phyloP scores from a whole-genome alignment of 2,113 vertebrate genomes.

The Paralichthys olivaceus region DNA sequence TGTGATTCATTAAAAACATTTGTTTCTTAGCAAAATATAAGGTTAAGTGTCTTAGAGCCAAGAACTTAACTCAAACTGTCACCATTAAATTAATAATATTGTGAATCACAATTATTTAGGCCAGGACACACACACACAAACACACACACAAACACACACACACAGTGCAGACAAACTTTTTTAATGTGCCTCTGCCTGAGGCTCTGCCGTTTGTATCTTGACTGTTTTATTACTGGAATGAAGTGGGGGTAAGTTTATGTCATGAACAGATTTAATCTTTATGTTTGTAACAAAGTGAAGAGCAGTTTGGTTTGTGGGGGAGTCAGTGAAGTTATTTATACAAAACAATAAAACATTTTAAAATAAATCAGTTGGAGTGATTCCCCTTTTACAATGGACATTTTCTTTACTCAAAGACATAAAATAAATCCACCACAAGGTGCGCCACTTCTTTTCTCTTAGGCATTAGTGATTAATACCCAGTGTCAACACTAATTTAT shows the following conservation, averaged over 20 bases:
- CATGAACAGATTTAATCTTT: constrained; percentile 22
- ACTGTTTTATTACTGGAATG: constrained; percentile 42
- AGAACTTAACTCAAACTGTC: too few relatives aligned
- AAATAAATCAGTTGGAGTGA: background rate
- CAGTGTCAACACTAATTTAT: background rate
- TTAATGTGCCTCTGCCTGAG: constrained; percentile 30
- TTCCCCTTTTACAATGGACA: background rate
- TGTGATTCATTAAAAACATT: too few relatives aligned
- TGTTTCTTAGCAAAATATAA: too few relatives aligned
- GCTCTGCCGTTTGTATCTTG: background rate
- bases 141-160: constrained; percentile 29
- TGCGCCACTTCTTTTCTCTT: too few relatives aligned
- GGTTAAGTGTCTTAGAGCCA: too few relatives aligned
- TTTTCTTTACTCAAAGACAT: background rate
- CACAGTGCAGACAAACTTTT: background rate
- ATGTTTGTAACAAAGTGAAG: background rate
- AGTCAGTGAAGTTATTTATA: background rate
- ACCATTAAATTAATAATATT: too few relatives aligned
- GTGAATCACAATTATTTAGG: too few relatives aligned
- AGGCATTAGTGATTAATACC: background rate
- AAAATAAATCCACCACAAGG: background rate
- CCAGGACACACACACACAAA: constrained; percentile 1
- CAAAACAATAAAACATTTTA: background rate
- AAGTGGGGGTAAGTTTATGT: constrained; percentile 25
- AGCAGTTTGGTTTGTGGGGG: background rate